phyloP scores from a whole-genome alignment of 2,888 invertebrate species.

The Deroplatys truncata region DNA sequence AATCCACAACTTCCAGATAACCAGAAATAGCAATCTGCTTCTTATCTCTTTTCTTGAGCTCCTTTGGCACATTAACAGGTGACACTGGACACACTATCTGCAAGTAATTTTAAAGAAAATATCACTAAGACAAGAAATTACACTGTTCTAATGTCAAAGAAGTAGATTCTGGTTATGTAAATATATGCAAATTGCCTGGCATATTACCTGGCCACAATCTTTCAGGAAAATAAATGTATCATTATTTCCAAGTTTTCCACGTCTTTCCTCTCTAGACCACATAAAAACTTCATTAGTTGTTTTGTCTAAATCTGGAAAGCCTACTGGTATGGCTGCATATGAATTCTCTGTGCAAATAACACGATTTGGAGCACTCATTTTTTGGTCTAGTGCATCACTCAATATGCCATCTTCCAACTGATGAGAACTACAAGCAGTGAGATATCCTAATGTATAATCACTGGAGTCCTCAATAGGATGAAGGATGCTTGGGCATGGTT shows the following conservation, averaged over 20 bases:
- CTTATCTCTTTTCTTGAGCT: conserved; percentile 29
- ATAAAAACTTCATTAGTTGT: conserved; percentile 41
- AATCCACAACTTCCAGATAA: conserved; percentile 53
- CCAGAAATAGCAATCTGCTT: conserved; percentile 36
- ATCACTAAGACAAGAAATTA: too few relatives aligned
- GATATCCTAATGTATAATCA: conserved; percentile 8
- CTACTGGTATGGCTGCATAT: conserved; percentile 46
- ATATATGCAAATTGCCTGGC: neutral
- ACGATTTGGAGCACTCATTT: conserved; percentile 47
- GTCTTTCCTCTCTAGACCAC: conserved; percentile 40
- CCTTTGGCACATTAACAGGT: conserved; percentile 35
- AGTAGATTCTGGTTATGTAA: too few relatives aligned
- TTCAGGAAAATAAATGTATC: conserved; percentile 36
- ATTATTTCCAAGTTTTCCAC: conserved; percentile 21
- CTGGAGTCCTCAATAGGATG: conserved; percentile 36
- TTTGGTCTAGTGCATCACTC: conserved; percentile 42
- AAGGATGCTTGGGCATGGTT: conserved; percentile 41
- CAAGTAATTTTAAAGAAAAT: neutral
- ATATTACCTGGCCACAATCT: conserved; percentile 37
- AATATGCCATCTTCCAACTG: conserved; percentile 38
- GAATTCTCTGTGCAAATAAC: conserved; percentile 43
- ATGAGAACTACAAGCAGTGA: conserved; percentile 18
- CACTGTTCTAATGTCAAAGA: too few relatives aligned
- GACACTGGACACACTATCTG: conserved; percentile 36
- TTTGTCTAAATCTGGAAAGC: conserved; percentile 49